Evolutionary conservation across 2,888 invertebrate genomes (phyloP).

Genomic region (Nebria brevicollis): DNA sequence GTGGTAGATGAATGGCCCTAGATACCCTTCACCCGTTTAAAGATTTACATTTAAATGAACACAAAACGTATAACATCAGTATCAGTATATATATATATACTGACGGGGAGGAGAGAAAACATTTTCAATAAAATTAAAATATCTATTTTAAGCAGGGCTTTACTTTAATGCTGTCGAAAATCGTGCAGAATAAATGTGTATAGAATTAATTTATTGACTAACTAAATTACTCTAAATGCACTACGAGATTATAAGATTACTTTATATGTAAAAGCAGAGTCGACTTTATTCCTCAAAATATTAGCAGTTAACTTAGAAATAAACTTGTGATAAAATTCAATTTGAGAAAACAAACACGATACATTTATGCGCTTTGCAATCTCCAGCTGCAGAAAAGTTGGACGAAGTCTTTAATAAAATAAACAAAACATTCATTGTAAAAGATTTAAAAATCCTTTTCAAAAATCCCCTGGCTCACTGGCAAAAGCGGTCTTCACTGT

Average conservation of each 20-base stretch:
- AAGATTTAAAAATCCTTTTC: constrained; percentile 41
- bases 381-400: not conserved
- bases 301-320: no score
- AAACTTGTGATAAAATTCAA: no score
- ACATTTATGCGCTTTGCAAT: not conserved
- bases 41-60: constrained; percentile 61
- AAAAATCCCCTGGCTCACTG: constrained; percentile 37
- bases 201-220: constrained; percentile 27
- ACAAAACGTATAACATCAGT: constrained; percentile 53
- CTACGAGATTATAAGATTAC: constrained; percentile 16
- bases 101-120: constrained; percentile 24
- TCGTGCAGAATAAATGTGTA: constrained; percentile 32
- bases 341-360: no score
- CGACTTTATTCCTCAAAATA: not conserved
- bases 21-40: constrained; percentile 49
- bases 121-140: constrained; percentile 42
- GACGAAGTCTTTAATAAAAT: constrained; percentile 26
- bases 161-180: constrained; percentile 42
- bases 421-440: constrained; percentile 45
- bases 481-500: constrained; percentile 43
- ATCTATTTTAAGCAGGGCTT: constrained; percentile 28
- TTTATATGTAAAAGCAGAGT: not conserved
- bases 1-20: constrained; percentile 56
- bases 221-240: constrained; percentile 25
- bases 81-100: not conserved